These are phyloP conservation scores for Thaumetopoea pityocampa DNA, from an alignment of 1,140 invertebrate genomes.

Conservation along the genomic window DNA sequence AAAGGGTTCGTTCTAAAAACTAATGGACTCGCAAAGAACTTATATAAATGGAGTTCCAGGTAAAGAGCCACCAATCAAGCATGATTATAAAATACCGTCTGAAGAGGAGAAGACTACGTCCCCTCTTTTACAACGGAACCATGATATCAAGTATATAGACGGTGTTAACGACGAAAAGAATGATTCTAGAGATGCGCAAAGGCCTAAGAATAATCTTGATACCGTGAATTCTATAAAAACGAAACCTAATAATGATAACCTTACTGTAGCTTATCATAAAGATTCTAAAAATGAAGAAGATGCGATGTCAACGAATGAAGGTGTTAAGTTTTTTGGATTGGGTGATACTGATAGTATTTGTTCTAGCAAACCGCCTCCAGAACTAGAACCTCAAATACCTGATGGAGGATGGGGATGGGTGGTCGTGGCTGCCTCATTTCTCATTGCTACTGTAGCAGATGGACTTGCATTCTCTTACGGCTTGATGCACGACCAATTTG, in stretches of 20 bases:
- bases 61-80: conserved; percentile 53
- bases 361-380: conserved; percentile 56
- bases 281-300: conserved; percentile 52
- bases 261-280: conserved; percentile 52
- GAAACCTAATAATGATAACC: conserved; percentile 34
- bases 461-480: conserved; percentile 96
- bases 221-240: conserved; percentile 61
- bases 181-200: conserved; percentile 36
- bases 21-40: conserved; percentile 64
- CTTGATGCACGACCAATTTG: conserved; percentile 89
- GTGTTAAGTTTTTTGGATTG: conserved; percentile 72
- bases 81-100: conserved; percentile 63
- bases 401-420: conserved; percentile 93
- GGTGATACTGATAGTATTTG: conserved; percentile 74
- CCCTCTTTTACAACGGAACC: conserved; percentile 45
- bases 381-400: conserved; percentile 77
- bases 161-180: conserved; percentile 40
- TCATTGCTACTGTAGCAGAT: conserved; percentile 93
- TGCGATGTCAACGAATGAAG: conserved; percentile 59
- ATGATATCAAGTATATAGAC: conserved; percentile 56
- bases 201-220: conserved; percentile 53
- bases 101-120: conserved; percentile 70
- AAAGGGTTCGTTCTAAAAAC: conserved; percentile 33
- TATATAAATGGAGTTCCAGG: conserved; percentile 62
- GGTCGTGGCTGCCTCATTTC: conserved; percentile 88